Base-by-base conservation (phyloP, 2,113 vertebrate genomes). In the Erpornis zantholeuca region DNA sequence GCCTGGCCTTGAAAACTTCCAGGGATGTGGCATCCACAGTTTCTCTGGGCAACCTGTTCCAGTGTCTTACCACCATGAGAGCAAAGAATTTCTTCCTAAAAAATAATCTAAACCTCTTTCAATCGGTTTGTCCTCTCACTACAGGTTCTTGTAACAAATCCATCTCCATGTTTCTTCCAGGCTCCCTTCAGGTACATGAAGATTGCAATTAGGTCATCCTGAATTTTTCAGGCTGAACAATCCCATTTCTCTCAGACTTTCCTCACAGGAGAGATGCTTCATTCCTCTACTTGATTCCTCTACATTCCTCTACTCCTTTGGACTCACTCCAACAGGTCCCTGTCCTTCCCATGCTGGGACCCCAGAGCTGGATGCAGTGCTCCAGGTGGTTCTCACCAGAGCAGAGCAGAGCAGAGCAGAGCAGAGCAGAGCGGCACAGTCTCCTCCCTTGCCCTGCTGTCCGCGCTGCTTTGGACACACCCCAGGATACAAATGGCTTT, bases 311-410 rank as follows among this genome's bases (percentile, higher is more conserved):
- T n/a, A n/a, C 12, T 52, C 8, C 19, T 38, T 36, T 59, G 9
- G 10, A 8, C 12, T 45, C 0, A 0, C 7, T 53, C 2, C 21
- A 29, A 1, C 8, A 45, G 7, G 6, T n/a, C 36, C 7, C 1
- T 54, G 47, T 47, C 13, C 12, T 2, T 15, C 16, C n/a, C 4
- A 7, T 35, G 5, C 56, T 1, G 40, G 23, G 38, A 35, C 19
- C 9, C 18, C 47, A 69, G 19, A 1, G 3, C 23, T 69, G 54
- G 33, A 9, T 53, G 36, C 33, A 59, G 61, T 0, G 9, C n/a
- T 69, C 8, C n/a, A 29, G 47, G 7, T 54, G 56, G 33, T 19
- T 47, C 12, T 61, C 28, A 45, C 1, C 27, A 69, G 15, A 53
- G 56, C n/a, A 53, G 28, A 45, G 12, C 23, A 77, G 53, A 77